phyloP scores from a whole-genome alignment of 1,140 invertebrate genomes.

The Lordiphosa clarofinis region DNA sequence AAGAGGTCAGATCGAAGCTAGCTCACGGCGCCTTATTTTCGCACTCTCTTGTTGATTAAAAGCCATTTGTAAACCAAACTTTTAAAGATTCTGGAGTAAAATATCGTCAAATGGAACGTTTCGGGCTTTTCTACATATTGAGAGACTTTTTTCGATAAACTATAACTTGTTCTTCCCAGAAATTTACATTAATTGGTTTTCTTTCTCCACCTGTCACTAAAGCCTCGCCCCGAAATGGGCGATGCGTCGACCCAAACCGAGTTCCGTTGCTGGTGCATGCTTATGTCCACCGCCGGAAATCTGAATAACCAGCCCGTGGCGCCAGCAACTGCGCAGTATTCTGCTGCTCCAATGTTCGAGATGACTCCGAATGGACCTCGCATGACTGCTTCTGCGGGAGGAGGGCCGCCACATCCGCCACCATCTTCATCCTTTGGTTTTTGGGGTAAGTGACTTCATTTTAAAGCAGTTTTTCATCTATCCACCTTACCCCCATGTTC shows the following conservation, averaged over 20 bases:
- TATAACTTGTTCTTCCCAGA: too few species aligned
- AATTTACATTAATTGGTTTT: too few species aligned
- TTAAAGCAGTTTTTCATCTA: neutral
- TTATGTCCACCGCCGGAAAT: neutral
- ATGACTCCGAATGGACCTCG: conserved; percentile 1
- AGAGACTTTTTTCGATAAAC: too few species aligned
- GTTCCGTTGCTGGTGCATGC: conserved; percentile 35
- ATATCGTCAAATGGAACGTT: too few species aligned
- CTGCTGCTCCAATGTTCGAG: neutral
- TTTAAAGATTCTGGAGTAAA: too few species aligned
- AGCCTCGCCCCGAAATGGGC: conserved; percentile 10
- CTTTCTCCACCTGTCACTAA: neutral
- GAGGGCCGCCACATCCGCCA: neutral
- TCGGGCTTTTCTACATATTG: too few species aligned
- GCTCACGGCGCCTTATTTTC: too few species aligned
- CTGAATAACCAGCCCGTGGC: too few species aligned
- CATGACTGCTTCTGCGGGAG: conserved; percentile 5
- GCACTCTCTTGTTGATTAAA: too few species aligned
- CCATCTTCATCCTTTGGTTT: conserved; percentile 11
- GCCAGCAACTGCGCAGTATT: neutral
- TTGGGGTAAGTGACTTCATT: conserved; percentile 20
- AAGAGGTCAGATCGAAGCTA: too few species aligned
- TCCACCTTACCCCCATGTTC: neutral
- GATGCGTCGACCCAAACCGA: conserved; percentile 43
- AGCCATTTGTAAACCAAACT: too few species aligned